phyloP scores from a whole-genome alignment of 2,888 invertebrate species.

The Eupithecia subfuscata region DNA sequence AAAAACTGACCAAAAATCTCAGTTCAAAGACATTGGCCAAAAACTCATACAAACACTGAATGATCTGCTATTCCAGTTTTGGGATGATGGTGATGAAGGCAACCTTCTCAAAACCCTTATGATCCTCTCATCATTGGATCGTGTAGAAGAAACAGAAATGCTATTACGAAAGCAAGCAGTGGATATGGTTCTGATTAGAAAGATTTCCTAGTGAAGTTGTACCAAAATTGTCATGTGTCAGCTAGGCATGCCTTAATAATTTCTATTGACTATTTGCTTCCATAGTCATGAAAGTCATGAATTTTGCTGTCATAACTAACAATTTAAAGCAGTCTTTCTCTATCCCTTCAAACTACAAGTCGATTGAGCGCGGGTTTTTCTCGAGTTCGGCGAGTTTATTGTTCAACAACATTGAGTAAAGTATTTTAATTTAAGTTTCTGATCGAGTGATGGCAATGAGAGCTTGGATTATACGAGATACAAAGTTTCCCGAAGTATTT shows the following conservation, averaged over 20 bases:
- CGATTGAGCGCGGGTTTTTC: conserved; percentile 27
- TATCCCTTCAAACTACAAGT: conserved; percentile 12
- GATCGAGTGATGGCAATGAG: conserved; percentile 26
- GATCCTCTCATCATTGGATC: conserved; percentile 86
- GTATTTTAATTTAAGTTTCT: conserved; percentile 40
- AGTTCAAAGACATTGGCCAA: conserved; percentile 65
- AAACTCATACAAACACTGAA: conserved; percentile 70
- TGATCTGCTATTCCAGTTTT: conserved; percentile 80
- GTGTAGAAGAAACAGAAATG: conserved; percentile 88
- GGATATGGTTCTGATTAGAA: too few relatives aligned
- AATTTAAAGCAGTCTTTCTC: not conserved
- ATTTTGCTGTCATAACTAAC: not conserved
- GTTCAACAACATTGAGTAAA: conserved; percentile 30
- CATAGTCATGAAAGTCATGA: too few relatives aligned
- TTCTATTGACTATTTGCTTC: too few relatives aligned
- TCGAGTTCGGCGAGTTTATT: conserved; percentile 23
- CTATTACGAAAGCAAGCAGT: conserved; percentile 88
- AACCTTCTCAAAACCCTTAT: conserved; percentile 84
- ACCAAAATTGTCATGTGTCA: too few relatives aligned
- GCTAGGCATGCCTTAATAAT: too few relatives aligned
- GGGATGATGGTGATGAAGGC: conserved; percentile 82
- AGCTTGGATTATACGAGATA: not conserved
- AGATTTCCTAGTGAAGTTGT: too few relatives aligned
- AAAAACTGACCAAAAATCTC: conserved; percentile 71
- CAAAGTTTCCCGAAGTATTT: conserved; percentile 10